These are phyloP conservation scores for Volucella inflata DNA, from an alignment of 2,888 invertebrate species.

Conservation along the genomic window DNA sequence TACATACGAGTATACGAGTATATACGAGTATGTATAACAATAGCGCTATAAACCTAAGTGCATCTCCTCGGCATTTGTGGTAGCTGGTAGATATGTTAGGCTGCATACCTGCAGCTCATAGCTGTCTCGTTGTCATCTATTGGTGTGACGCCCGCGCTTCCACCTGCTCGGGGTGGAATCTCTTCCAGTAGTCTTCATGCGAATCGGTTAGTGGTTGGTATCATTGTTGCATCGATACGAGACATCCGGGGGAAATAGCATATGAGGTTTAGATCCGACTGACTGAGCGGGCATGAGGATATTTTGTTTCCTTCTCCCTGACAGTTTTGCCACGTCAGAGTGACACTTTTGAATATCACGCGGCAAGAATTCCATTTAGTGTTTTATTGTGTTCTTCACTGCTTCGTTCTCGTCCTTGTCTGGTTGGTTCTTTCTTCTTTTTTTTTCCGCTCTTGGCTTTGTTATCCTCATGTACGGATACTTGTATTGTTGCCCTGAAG, in stretches of 20 bases:
- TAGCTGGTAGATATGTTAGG: constrained; percentile 2
- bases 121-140: neutral
- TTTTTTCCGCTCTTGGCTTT: constrained; percentile 17
- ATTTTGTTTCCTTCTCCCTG: constrained; percentile 72
- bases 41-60: constrained; percentile 65
- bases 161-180: constrained; percentile 62
- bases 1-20: no score
- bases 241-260: constrained; percentile 75
- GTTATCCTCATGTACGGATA: constrained; percentile 47
- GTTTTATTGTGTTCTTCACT: constrained; percentile 49
- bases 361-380: constrained; percentile 69
- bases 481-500: constrained; percentile 54
- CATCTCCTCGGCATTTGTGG: constrained; percentile 56
- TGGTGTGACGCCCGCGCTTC: constrained; percentile 59
- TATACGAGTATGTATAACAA: no score
- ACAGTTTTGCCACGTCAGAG: constrained; percentile 57
- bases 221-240: constrained; percentile 75
- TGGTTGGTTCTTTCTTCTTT: constrained; percentile 31
- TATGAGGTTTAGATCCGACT: constrained; percentile 65
- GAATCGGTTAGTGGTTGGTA: constrained; percentile 44
- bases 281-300: constrained; percentile 67
- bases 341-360: constrained; percentile 71
- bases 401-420: constrained; percentile 17
- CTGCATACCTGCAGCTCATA: constrained; percentile 66
- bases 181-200: constrained; percentile 20